Base-by-base conservation (phyloP, 1,140 invertebrate genomes). In the Meloidogyne exigua region DNA sequence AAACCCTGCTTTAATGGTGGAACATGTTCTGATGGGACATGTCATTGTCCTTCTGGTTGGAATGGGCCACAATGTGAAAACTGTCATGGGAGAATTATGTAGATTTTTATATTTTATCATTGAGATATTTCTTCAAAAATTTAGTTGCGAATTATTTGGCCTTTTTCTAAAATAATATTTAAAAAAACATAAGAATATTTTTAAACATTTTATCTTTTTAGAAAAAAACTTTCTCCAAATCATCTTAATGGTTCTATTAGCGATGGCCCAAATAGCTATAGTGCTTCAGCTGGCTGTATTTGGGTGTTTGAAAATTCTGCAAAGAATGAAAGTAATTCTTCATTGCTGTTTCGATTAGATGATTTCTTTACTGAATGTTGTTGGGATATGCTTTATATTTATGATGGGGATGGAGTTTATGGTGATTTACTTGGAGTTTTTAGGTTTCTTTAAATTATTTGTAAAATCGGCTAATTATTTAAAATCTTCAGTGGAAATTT, bases 371-470 rank as follows among this genome's bases (percentile, higher is more conserved):
- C 87, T 0, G 85, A 87, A 78, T 88, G 87, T 71, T 84, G 85
- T 65, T 88, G 87, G 87, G 85, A 87, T 78, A 80, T 83, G 79
- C 44, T 87, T 21, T 84, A 88, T 65, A 81, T 87, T 68, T 88
- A 88, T 71, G 85, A 87, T 62, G 85, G 85, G 21, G 83, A 86
- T 68, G 72, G 76, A 39, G 84, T 86, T 65, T 79, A 83, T 74
- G 79, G 79, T 21, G 78, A 83, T 62, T 74, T 87, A 26, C 66
- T 87, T 12, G 85, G 76, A 25, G 87, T 85, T 32, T 85, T 87
- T 25, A 88, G 85, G 87, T 80, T 72, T 21, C 21, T 80, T 32
- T 18, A 63, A 25, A 57, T 64, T 13, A 32, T 32, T 7, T 32
- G 28, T 32, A 32, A 32, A 32, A 7, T 32, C 7, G 28, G 28